phyloP scores from a whole-genome alignment of 2,113 vertebrate species.

The Limanda limanda region DNA sequence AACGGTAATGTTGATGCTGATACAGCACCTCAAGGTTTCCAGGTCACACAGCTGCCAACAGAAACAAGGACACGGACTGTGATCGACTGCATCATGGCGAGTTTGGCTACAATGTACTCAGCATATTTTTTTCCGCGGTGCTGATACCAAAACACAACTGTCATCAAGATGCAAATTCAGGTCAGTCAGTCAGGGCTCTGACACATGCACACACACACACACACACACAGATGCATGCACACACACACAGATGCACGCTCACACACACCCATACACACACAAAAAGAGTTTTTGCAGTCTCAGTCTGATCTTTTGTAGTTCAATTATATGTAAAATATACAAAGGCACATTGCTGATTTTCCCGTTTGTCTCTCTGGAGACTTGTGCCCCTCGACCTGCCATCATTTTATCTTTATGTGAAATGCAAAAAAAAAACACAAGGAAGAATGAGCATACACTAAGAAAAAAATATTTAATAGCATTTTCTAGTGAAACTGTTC shows the following conservation, averaged over 20 bases:
- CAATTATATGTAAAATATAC: background rate
- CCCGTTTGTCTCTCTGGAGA: background rate
- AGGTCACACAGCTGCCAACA: conserved; percentile 63
- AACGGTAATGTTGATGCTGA: conserved; percentile 73
- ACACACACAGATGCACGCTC: background rate
- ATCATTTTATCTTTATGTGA: background rate
- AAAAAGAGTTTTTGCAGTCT: background rate
- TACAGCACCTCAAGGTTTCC: conserved; percentile 66
- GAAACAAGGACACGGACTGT: conserved; percentile 61
- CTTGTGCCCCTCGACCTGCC: background rate
- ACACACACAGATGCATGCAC: too few species aligned
- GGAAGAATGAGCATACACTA: background rate
- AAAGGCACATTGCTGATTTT: background rate
- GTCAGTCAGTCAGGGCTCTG: conserved; percentile 49
- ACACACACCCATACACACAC: background rate
- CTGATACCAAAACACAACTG: conserved; percentile 51
- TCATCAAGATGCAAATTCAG: conserved; percentile 73
- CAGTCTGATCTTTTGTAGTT: too few species aligned
- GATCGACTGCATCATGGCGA: conserved; percentile 56
- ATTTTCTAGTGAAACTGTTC: background rate
- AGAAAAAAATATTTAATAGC: background rate
- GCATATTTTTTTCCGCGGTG: conserved; percentile 19
- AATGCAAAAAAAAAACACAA: background rate
- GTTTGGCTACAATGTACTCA: conserved; percentile 55
- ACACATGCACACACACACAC: background rate